Percentiles rank a stretch among this genome's conserved stretches.
Evolutionary conservation across 1,140 invertebrate genomes (phyloP).

Genomic region (Calycopis cecrops): DNA sequence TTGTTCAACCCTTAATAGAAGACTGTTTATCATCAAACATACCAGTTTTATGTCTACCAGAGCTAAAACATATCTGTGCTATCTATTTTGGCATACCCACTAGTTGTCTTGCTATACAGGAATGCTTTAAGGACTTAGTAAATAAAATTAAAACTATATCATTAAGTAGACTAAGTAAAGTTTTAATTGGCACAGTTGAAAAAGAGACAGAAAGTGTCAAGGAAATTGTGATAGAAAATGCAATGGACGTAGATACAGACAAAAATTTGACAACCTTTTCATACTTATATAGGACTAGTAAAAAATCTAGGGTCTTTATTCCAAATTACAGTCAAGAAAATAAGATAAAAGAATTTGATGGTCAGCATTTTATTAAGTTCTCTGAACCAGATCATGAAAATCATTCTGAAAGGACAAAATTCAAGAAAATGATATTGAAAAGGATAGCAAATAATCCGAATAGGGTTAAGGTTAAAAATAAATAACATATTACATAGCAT

Average conservation of each 20-base stretch:
- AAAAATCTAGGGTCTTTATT: constrained; percentile 51
- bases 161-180: constrained; percentile 21
- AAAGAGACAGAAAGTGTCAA: constrained; percentile 18
- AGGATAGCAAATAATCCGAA: constrained; percentile 55
- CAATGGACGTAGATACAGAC: constrained; percentile 23
- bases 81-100: constrained; percentile 50
- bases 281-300: constrained; percentile 49
- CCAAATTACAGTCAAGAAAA: constrained; percentile 28
- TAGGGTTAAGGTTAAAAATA: constrained; percentile 35
- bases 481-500: constrained; percentile 23
- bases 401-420: constrained; percentile 29
- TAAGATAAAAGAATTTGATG: constrained; percentile 33
- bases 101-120: constrained; percentile 45
- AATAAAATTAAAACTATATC: constrained; percentile 33
- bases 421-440: constrained; percentile 56
- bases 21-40: constrained; percentile 31
- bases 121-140: constrained; percentile 29
- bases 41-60: constrained; percentile 43
- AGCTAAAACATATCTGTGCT: constrained; percentile 33
- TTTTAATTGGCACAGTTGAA: neutral
- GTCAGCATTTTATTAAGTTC: constrained; percentile 54
- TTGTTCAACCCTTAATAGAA: constrained; percentile 50
- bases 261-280: constrained; percentile 23
- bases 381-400: constrained; percentile 24
- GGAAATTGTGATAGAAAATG: constrained; percentile 11